Conservation (phyloP, 2,113 vertebrate genomes). For the Pterocles burchelli region DNA sequence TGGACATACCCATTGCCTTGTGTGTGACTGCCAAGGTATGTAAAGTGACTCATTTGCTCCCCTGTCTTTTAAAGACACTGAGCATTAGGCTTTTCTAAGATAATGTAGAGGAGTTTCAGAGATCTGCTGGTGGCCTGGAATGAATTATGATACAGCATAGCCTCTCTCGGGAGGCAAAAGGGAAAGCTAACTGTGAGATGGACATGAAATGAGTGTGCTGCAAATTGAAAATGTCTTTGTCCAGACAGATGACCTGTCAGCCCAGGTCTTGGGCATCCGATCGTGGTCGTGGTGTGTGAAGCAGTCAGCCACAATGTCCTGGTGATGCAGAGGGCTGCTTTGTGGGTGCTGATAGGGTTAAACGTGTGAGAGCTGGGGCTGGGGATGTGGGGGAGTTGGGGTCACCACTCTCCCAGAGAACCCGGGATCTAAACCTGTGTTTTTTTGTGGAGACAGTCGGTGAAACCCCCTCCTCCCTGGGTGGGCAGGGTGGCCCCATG, state of each 20-base stretch:
- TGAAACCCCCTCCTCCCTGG: not conserved
- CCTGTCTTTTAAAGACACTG: not conserved
- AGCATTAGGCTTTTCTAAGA: not conserved
- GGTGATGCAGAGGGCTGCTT: not conserved
- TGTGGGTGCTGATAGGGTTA: fast-evolving
- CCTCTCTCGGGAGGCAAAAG: not conserved
- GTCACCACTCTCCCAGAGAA: not conserved
- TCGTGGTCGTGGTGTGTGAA: fast-evolving
- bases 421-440: not conserved
- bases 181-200: not conserved
- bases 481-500: fast-evolving
- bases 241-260: not conserved
- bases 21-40: not conserved
- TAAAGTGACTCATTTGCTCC: slow-evolving; percentile 27
- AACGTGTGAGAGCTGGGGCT: not conserved
- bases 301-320: not conserved
- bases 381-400: not conserved
- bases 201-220: not conserved
- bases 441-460: not conserved
- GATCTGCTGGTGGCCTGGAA: not conserved
- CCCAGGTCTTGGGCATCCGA: not conserved
- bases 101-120: not conserved
- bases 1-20: not conserved
- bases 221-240: not conserved
- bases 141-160: not conserved